phyloP scores from a whole-genome alignment of 2,888 invertebrate genomes.

The Epiperipatus broadwayi region DNA sequence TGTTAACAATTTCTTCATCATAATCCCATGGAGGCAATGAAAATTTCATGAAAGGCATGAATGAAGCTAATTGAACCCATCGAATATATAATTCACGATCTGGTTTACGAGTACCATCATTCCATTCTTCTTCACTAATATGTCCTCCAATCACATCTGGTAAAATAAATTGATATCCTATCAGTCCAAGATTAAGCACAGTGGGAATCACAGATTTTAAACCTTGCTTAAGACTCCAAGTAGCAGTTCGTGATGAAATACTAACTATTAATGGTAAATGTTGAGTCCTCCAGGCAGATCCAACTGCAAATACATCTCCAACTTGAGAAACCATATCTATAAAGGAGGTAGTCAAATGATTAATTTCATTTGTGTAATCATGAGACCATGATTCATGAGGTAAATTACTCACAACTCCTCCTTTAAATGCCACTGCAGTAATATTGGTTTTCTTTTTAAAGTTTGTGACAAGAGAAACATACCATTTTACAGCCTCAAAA shows the following conservation, averaged over 20 bases:
- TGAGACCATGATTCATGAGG: constrained; percentile 25
- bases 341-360: constrained; percentile 19
- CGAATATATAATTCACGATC: constrained; percentile 40
- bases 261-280: constrained; percentile 47
- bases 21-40: constrained; percentile 62
- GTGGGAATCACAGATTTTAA: constrained; percentile 50
- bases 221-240: constrained; percentile 44
- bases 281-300: constrained; percentile 51
- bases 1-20: constrained; percentile 38
- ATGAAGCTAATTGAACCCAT: constrained; percentile 56
- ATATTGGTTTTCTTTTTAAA: constrained; percentile 43
- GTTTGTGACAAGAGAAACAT: constrained; percentile 22
- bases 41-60: constrained; percentile 58
- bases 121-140: constrained; percentile 22
- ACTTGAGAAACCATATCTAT: constrained; percentile 20
- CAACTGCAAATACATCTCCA: constrained; percentile 45
- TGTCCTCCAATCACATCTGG: constrained; percentile 51
- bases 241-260: constrained; percentile 56
- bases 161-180: constrained; percentile 49
- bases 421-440: constrained; percentile 59
- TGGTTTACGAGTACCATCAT: constrained; percentile 29
- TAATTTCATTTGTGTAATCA: constrained; percentile 16
- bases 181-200: constrained; percentile 38
- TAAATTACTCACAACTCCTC: constrained; percentile 51
- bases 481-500: constrained; percentile 38